phyloP scores from a whole-genome alignment of 2,888 invertebrate genomes.

The Limnephilus marmoratus region DNA sequence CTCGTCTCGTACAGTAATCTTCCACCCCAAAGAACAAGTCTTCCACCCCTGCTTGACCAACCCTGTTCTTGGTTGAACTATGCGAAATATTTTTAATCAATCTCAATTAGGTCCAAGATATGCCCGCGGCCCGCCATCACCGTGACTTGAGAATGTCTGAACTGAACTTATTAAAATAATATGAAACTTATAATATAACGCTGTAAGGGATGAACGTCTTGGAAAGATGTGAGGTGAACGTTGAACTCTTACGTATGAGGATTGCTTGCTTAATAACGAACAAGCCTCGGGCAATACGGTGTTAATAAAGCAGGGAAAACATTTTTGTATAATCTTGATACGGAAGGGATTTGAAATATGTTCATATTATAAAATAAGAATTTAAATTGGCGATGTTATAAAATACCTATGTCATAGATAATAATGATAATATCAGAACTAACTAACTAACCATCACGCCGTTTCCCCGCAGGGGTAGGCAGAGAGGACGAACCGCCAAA shows the following conservation, averaged over 20 bases:
- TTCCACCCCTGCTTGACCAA: constrained; percentile 53
- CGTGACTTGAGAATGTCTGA: constrained; percentile 43
- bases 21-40: constrained; percentile 48
- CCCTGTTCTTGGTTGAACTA: constrained; percentile 70
- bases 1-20: constrained; percentile 44
- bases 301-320: constrained; percentile 26
- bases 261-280: constrained; percentile 35
- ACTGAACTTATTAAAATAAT: constrained; percentile 42
- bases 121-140: constrained; percentile 69
- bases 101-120: constrained; percentile 76
- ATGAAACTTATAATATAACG: constrained; percentile 29
- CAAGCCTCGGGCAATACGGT: constrained; percentile 28
- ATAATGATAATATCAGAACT: no score
- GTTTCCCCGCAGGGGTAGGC: no score
- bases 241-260: constrained; percentile 35
- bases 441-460: no score
- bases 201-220: constrained; percentile 16
- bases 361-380: no score
- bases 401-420: no score
- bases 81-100: constrained; percentile 79
- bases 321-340: background rate
- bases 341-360: no score
- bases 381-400: no score
- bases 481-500: no score
- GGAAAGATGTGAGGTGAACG: constrained; percentile 42